A percentile compares a stretch with the other conserved stretches of the same genome.
phyloP scores from a whole-genome alignment of 2,888 invertebrate genomes.

The Spatulosminthurus flaviceps region DNA sequence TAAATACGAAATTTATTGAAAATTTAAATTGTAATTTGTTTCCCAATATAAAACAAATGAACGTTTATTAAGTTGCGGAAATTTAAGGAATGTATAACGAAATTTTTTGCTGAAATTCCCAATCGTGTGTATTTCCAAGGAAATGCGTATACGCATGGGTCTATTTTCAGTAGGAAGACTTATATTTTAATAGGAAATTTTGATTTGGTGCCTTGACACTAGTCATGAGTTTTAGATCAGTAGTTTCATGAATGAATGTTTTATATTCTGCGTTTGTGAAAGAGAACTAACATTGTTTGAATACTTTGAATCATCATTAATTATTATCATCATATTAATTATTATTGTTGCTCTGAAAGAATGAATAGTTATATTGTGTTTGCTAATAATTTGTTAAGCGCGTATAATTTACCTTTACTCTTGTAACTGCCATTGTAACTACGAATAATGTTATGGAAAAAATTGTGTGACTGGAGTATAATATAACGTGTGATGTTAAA shows the following conservation, averaged over 20 bases:
- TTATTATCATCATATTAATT: not conserved
- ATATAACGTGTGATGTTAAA: too few relatives aligned
- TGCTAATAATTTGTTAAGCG: too few relatives aligned
- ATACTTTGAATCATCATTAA: too few relatives aligned
- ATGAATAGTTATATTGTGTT: too few relatives aligned
- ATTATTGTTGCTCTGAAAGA: too few relatives aligned
- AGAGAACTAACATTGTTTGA: not conserved
- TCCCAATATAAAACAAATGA: too few relatives aligned
- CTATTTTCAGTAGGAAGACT: not conserved
- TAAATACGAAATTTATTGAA: not conserved
- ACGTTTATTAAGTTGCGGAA: too few relatives aligned
- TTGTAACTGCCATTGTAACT: too few relatives aligned
- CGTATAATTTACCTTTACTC: too few relatives aligned
- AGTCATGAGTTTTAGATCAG: slow-evolving; percentile 22
- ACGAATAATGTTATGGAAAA: too few relatives aligned
- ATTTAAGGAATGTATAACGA: not conserved
- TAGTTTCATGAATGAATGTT: not conserved
- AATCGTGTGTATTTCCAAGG: not conserved
- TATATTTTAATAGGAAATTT: not conserved
- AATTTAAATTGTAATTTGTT: not conserved
- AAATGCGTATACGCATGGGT: not conserved
- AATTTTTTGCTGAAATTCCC: slow-evolving; percentile 4
- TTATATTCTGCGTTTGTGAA: not conserved
- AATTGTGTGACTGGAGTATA: too few relatives aligned
- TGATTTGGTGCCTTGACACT: slow-evolving; percentile 44